Conservation (phyloP, 2,113 vertebrate genomes). For the Etheostoma spectabile region DNA sequence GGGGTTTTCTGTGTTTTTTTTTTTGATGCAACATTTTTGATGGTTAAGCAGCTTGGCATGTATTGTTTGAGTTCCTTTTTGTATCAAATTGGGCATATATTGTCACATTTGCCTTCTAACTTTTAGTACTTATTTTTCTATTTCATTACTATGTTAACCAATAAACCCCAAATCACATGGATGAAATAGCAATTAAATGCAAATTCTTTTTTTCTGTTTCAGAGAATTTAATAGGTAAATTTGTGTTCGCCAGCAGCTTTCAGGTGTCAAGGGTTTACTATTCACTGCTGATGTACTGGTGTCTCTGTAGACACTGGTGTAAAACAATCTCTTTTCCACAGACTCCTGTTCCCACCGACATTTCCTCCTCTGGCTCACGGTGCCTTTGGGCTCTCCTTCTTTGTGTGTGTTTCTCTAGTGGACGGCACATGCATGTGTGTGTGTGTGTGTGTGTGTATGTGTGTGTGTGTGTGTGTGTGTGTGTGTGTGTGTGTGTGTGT, state of each 20-base stretch:
- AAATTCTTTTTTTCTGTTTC: background rate
- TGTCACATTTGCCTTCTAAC: background rate
- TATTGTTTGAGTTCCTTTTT: background rate
- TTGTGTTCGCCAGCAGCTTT: constrained; percentile 27
- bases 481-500: constrained; percentile 44
- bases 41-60: background rate
- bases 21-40: background rate
- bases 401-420: constrained; percentile 18
- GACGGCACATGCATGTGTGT: background rate
- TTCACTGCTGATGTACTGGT: constrained; percentile 48
- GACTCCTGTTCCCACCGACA: constrained; percentile 75
- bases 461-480: constrained; percentile 34
- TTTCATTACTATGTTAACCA: background rate
- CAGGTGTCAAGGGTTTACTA: constrained; percentile 36
- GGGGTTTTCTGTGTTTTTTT: no score
- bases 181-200: constrained; percentile 1
- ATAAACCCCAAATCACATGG: background rate
- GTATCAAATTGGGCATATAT: background rate
- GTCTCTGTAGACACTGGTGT: constrained; percentile 67
- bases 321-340: constrained; percentile 73
- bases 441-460: constrained; percentile 37
- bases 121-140: background rate
- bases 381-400: constrained; percentile 67
- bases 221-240: background rate
- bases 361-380: constrained; percentile 77